These are phyloP conservation scores for Plebejus anna DNA, from an alignment of 2,888 invertebrate genomes.

Conservation along the genomic window DNA sequence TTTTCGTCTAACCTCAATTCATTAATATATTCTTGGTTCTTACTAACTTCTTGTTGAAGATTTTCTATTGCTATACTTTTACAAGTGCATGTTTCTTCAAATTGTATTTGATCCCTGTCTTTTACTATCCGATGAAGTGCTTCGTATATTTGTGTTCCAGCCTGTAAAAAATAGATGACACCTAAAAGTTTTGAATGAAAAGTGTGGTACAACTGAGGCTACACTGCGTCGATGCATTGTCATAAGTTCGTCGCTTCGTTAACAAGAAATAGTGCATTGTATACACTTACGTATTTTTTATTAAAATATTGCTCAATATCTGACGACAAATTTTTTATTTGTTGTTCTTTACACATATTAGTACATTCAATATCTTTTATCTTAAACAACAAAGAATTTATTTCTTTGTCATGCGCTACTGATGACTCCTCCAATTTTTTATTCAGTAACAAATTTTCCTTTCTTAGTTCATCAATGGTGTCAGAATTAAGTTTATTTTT, in stretches of 20 bases:
- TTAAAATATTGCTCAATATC: conserved; percentile 65
- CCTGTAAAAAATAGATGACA: conserved; percentile 36
- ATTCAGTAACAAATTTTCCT: conserved; percentile 57
- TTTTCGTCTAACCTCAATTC: conserved; percentile 59
- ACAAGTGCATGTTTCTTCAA: conserved; percentile 54
- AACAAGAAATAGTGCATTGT: conserved; percentile 12
- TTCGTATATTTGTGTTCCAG: conserved; percentile 44
- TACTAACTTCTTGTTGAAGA: conserved; percentile 54
- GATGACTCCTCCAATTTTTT: conserved; percentile 57
- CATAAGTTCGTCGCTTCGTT: neutral
- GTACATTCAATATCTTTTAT: conserved; percentile 76
- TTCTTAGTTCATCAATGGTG: conserved; percentile 55
- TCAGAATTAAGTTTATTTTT: conserved; percentile 60
- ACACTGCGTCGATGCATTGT: no score
- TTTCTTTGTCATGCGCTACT: conserved; percentile 67
- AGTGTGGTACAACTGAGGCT: no score
- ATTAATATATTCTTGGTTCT: conserved; percentile 56
- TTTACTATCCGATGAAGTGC: conserved; percentile 60
- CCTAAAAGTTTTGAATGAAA: neutral
- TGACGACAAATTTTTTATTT: conserved; percentile 74
- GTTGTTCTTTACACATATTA: conserved; percentile 78
- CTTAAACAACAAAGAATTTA: conserved; percentile 68
- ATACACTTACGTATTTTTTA: conserved; percentile 26
- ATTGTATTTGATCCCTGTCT: conserved; percentile 59
- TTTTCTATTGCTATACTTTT: conserved; percentile 63